These are phyloP conservation scores for Physocephala rufipes DNA, from an alignment of 2,888 invertebrate species.

Conservation along the genomic window DNA sequence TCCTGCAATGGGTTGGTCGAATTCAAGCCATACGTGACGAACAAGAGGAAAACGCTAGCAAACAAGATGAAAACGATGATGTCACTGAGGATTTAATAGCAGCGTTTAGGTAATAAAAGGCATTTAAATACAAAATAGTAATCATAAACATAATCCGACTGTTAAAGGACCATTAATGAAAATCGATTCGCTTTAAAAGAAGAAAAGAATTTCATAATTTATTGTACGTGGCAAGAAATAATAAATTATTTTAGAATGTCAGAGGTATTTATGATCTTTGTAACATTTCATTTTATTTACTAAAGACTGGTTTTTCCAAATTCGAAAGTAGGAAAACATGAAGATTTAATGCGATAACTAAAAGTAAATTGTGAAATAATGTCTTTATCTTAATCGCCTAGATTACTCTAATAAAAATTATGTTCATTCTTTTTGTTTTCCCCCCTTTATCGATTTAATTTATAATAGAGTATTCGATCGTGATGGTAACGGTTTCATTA, in stretches of 20 bases:
- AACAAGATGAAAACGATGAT: slow-evolving; percentile 70
- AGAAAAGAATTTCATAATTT: neutral
- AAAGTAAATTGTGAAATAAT: no score
- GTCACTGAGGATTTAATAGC: slow-evolving; percentile 83
- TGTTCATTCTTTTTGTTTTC: no score
- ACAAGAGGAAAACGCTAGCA: slow-evolving; percentile 67
- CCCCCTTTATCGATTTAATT: neutral
- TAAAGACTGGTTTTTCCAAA: no score
- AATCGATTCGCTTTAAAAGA: neutral
- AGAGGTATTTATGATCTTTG: no score
- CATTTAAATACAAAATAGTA: neutral
- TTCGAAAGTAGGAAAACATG: no score
- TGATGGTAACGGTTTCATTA: slow-evolving; percentile 90
- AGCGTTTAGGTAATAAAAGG: slow-evolving; percentile 74
- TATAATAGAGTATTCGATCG: slow-evolving; percentile 82
- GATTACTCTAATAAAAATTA: no score
- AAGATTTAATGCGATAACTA: no score
- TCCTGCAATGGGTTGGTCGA: slow-evolving; percentile 79
- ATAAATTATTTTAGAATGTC: no score
- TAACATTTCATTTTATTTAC: no score
- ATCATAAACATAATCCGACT: neutral
- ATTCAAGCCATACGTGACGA: slow-evolving; percentile 76
- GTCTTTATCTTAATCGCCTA: no score
- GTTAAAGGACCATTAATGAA: neutral
- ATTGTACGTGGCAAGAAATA: no score